Conservation (phyloP, 2,797 vertebrate genomes). For the Notamacropus eugenii region DNA sequence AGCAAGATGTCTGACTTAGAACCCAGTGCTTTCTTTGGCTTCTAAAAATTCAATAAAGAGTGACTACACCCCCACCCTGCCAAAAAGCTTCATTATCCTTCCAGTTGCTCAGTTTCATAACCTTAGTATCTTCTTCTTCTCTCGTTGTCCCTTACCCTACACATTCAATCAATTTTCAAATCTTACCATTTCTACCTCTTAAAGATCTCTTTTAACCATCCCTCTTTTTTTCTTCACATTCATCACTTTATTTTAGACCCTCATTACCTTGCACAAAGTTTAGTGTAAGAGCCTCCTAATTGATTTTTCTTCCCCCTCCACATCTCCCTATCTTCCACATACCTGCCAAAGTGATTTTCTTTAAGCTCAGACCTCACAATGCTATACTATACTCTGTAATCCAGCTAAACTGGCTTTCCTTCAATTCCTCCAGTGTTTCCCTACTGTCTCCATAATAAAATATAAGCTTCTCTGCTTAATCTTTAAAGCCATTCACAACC, state of each 20-base stretch:
- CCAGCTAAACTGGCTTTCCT: too few species aligned
- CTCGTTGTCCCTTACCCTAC: background rate
- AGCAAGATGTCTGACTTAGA: background rate
- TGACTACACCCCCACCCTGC: accelerated
- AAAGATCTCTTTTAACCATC: background rate
- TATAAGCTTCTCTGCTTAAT: background rate
- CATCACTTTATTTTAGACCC: background rate
- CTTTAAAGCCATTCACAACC: background rate
- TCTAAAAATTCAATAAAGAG: background rate
- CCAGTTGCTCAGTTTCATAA: background rate
- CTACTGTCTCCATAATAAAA: background rate
- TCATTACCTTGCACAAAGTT: background rate
- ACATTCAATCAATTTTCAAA: background rate
- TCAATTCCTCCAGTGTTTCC: background rate
- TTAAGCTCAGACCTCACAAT: background rate
- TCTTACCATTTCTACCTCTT: background rate
- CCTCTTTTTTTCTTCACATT: background rate
- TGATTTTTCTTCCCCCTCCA: background rate
- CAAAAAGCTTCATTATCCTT: background rate
- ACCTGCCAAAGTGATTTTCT: background rate
- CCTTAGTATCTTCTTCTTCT: background rate
- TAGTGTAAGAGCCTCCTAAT: background rate
- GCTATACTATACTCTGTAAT: too few species aligned
- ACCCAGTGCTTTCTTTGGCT: background rate
- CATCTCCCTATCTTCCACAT: background rate